Evolutionary conservation across 2,888 invertebrate species (phyloP), one percentile per base, ranked within the genome.

Genomic region (Shargacucullia verbasci): DNA sequence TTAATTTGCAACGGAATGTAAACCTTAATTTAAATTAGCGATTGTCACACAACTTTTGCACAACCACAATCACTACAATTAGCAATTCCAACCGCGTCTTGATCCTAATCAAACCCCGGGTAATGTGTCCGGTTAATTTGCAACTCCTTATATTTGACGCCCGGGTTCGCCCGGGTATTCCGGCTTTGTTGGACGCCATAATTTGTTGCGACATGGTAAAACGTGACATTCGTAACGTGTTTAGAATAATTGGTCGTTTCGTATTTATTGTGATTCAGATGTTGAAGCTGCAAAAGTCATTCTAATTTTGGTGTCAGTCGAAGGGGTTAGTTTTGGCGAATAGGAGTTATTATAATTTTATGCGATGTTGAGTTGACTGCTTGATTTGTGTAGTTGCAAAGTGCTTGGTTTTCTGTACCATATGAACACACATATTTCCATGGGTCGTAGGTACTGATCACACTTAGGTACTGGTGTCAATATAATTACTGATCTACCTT

Each of bases 111-210:
- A 73, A 66, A 69, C 57, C 14, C 35, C 43, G 40, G 11, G 48
- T 60, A 59, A 75, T 57, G 68, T 63, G 73, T 70, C 70, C 39
- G 37, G 57, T 79, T 78, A 80, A 83, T 82, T 82, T 74, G 71
- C 71, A 70, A 76, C 78, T 78, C 69, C 76, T 83, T 76, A 74
- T 70, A 75, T 69, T 68, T 65, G 62, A 65, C 61, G 49, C 67
- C 56, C 43, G 58, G 54, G 47, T 50, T 7, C 12, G 14, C 44
- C 57, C 41, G 38, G 50, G 40, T 40, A 48, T 49, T 41, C 37
- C 20, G 13, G 58, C 35, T 48, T 61, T 53, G 52, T 46, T 33
- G 41, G 47, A 68, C 64, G 34, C 60, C 63, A 62, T 71, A 73
- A 72, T 73, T 70, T 78, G 70, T 71, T 61, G 63, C 62, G 62